Conservation (phyloP, 2,888 invertebrate genomes). For the Bellardia bayeri region DNA sequence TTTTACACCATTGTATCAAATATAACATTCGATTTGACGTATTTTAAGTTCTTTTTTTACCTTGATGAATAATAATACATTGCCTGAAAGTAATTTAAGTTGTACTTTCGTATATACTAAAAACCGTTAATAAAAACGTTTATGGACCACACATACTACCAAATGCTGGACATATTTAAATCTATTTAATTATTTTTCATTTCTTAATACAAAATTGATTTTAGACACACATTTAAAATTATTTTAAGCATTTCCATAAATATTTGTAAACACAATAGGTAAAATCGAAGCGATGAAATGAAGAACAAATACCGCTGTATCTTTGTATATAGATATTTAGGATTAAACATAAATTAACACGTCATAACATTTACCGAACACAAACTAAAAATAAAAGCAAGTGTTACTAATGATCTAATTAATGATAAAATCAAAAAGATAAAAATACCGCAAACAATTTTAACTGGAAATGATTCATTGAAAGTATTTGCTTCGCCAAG, state of each 20-base stretch:
- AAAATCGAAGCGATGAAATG: neutral
- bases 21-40: too few relatives aligned
- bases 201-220: neutral
- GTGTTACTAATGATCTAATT: constrained; percentile 25
- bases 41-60: too few relatives aligned
- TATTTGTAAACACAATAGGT: constrained; percentile 39
- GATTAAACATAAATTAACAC: constrained; percentile 30
- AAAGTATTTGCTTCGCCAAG: neutral
- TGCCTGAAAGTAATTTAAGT: too few relatives aligned
- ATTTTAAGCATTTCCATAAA: constrained; percentile 44
- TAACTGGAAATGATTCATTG: neutral
- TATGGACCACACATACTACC: neutral
- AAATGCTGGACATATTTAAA: neutral
- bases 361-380: constrained; percentile 36
- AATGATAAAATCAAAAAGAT: neutral
- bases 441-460: neutral
- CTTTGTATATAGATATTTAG: constrained; percentile 1
- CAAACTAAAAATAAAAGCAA: constrained; percentile 30
- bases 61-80: too few relatives aligned
- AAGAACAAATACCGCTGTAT: neutral
- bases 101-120: too few relatives aligned
- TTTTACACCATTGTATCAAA: too few relatives aligned
- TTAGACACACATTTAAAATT: constrained; percentile 26
- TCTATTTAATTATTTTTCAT: neutral
- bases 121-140: too few relatives aligned